Evolutionary conservation across 2,113 vertebrate genomes (phyloP), one percentile per base, ranked within the genome.

Genomic region (Budorcas taxicolor): DNA sequence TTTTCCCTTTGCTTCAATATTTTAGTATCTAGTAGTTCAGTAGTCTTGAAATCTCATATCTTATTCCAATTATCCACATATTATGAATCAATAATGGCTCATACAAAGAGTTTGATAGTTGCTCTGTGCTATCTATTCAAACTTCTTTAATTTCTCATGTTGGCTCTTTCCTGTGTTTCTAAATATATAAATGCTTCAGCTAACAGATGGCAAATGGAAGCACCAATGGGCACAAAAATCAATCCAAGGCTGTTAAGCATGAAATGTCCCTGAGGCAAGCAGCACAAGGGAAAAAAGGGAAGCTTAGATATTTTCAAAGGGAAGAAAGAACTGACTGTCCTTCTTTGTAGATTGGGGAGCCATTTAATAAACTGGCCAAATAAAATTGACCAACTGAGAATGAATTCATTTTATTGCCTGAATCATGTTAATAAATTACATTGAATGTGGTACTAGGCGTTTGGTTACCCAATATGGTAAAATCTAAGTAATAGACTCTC

Each of bases 131-230:
- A 19, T 58, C 40, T 62, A 52, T 60, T 91, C 43, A 93, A 50
- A 87, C 4, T 13, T 92, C 36, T 52, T 40, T 45, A 89, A 21
- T 71, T 45, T 80, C 52, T 95, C 83, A 40, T 53, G 3, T 50
- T 25, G 3, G 23, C 1, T 80, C 87, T 90, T 96, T 80, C 50
- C 58, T 29, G 7, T 89, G 67, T 95, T 97, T 91, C 95, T 93
- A 95, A 94, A 89, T 93, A 91, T 80, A 95, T n/a, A 94, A 91
- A 60, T 27, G 50, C 16, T 62, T 82, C 78, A 92, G 87, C 78
- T 29, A 97, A 89, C 96, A 98, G 94, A 98, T 98, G 98, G 94
- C 19, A 91, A 93, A 91, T 97, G 95, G 82, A 96, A 94, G 96
- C 97, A 93, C 57, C 96, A 96, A 12, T 96, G 91, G 82, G 31